These are phyloP conservation scores for Bruchidius siliquastri DNA, from an alignment of 2,888 invertebrate species.

Conservation along the genomic window DNA sequence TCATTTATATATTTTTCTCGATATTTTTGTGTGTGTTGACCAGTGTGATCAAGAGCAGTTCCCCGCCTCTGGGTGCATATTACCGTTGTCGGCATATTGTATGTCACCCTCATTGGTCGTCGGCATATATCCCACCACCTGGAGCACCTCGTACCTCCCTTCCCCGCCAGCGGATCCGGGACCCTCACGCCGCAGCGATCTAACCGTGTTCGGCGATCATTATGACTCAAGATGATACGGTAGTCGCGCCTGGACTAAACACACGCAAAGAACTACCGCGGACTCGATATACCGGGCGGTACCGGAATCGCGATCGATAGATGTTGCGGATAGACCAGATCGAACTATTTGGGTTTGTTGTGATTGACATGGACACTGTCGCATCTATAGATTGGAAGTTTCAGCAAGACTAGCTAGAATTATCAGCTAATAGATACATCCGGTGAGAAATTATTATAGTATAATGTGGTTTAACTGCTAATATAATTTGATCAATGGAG, in stretches of 20 bases:
- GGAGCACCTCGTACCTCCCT: background rate
- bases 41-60: background rate
- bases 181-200: background rate
- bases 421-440: too few species aligned
- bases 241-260: background rate
- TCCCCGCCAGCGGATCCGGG: background rate
- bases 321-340: too few species aligned
- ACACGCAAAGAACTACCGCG: background rate
- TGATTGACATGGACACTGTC: too few species aligned
- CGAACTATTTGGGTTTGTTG: too few species aligned
- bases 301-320: background rate
- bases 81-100: background rate
- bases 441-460: too few species aligned
- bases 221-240: background rate
- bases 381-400: too few species aligned
- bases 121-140: background rate
- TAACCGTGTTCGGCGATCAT: background rate
- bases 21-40: background rate
- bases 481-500: too few species aligned
- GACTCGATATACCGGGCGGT: background rate
- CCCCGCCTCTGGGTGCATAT: background rate
- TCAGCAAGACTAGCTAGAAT: too few species aligned
- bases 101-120: background rate
- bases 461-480: too few species aligned
- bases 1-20: too few species aligned